Base-by-base conservation (phyloP, 2,113 vertebrate species). In the Sebastes schlegelii region DNA sequence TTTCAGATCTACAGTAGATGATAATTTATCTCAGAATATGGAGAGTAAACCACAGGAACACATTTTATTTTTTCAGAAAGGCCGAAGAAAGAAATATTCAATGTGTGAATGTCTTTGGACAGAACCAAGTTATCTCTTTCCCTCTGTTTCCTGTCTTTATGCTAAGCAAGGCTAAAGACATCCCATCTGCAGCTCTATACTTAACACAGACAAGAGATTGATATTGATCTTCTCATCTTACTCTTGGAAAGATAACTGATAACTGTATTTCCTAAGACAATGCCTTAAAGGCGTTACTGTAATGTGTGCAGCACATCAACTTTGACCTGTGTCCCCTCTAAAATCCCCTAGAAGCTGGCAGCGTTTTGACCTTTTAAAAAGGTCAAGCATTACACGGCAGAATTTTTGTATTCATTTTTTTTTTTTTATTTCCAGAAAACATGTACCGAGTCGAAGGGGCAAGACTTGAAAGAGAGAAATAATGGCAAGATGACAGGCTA, bases 401-500 rank as follows among this genome's bases (percentile, higher is more conserved):
- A 48, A 19, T 82, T 57, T 86, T 60, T 68, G 42, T 62, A 4
- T 81, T 69, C 1, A 10, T 61, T 64, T 65, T 54, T 58, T 4
- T 21, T 58, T 51, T 74, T 61, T 61, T 48, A 19, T 65, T 78
- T 76, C 26, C 4, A 69, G 34, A 81, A 80, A 79, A 77, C 58
- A 79, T 71, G 72, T 67, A 48, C 45, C 34, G 23, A 45, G 55
- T 81, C 17, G 19, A 86, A 78, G 51, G 54, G 65, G 66, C 69
- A 34, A 67, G 57, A 77, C 63, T 62, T 74, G 62, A 88, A 86
- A 84, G 65, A 66, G 82, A 90, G 85, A 88, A 88, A 88, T 85
- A 76, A 82, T 83, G 64, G 80, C 4, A 1, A 83, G 72, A 90
- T 89, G 89, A 92, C 83, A 92, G 84, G 76, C 68, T 83, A 89